These are phyloP conservation scores for Bostrychus sinensis DNA, from an alignment of 2,113 vertebrate species.

Conservation along the genomic window DNA sequence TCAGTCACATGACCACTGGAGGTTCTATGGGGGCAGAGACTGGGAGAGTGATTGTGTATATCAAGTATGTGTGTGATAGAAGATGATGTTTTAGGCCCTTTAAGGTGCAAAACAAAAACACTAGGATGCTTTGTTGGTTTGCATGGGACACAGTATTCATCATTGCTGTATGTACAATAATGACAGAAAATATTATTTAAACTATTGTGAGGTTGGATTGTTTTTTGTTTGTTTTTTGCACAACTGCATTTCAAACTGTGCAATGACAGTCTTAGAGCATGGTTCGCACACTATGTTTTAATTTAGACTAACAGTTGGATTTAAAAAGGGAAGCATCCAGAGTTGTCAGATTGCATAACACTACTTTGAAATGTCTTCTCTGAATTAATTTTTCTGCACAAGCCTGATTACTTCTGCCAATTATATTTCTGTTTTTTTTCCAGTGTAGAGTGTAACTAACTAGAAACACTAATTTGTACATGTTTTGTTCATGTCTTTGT, in stretches of 20 bases:
- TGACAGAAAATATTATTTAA: conserved; percentile 35
- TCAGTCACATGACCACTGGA: conserved; percentile 35
- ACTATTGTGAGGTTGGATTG: conserved; percentile 16
- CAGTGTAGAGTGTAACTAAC: conserved; percentile 43
- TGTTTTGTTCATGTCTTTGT: conserved; percentile 57
- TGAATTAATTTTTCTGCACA: conserved; percentile 57
- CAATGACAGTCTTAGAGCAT: conserved; percentile 41
- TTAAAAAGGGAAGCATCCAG: conserved; percentile 71
- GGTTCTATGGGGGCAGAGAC: conserved; percentile 60
- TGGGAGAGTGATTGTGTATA: conserved; percentile 35
- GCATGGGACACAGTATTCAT: conserved; percentile 67
- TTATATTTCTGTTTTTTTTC: conserved; percentile 28
- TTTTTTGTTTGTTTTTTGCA: conserved; percentile 53
- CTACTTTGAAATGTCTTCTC: conserved; percentile 58
- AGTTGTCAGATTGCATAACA: conserved; percentile 45
- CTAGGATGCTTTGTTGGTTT: conserved; percentile 56
- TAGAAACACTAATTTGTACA: conserved; percentile 33
- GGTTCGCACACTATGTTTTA: conserved; percentile 11
- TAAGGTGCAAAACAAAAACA: conserved; percentile 62
- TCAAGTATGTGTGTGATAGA: conserved; percentile 23
- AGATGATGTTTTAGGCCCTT: conserved; percentile 57
- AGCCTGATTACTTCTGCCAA: conserved; percentile 47
- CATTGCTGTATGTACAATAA: conserved; percentile 50
- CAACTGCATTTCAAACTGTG: conserved; percentile 50
- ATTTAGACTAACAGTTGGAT: conserved; percentile 50